These are phyloP conservation scores for Platycercus adscitus DNA, from an alignment of 2,113 vertebrate species.

Conservation along the genomic window DNA sequence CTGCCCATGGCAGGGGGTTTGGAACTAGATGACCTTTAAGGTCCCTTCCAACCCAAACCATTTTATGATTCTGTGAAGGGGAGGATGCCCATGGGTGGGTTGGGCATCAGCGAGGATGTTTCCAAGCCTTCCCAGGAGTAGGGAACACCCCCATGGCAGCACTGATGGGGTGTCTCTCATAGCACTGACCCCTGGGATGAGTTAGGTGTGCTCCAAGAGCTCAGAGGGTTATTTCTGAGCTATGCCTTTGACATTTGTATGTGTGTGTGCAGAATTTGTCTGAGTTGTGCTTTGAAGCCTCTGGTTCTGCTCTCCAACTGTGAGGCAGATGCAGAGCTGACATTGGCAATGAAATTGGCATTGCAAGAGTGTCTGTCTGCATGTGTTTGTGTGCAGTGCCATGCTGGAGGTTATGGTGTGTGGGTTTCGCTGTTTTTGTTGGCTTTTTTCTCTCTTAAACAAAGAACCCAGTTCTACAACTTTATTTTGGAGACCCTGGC, in stretches of 20 bases:
- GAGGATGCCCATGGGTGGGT: conserved; percentile 74
- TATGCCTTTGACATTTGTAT: not conserved
- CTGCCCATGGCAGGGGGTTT: not conserved
- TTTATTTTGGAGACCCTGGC: not conserved
- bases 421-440: not conserved
- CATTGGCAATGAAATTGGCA: not conserved
- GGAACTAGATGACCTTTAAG: not conserved
- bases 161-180: not conserved
- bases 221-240: not conserved
- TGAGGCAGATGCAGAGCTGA: not conserved
- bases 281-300: not conserved
- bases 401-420: not conserved
- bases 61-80: not conserved
- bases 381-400: not conserved
- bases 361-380: not conserved
- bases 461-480: not conserved
- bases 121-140: not conserved
- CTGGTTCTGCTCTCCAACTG: not conserved
- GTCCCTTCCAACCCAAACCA: not conserved
- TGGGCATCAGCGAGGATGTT: conserved; percentile 66
- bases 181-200: not conserved
- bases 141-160: not conserved
- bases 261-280: not conserved
- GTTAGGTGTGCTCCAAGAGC: not conserved
- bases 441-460: not conserved